Evolutionary conservation across 2,797 vertebrate species (phyloP).

Genomic region (Cygnus olor): DNA sequence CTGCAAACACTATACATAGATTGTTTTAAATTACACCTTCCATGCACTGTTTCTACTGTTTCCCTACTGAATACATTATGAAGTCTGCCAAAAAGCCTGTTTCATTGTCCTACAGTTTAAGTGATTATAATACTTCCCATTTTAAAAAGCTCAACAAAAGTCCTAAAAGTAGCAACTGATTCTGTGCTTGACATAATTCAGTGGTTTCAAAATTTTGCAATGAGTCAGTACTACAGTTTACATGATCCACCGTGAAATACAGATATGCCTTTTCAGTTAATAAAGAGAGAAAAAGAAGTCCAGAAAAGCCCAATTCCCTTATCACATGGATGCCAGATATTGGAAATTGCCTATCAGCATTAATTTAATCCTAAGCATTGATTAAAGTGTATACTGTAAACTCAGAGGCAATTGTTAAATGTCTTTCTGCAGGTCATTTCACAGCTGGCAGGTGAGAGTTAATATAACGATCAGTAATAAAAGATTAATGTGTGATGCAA

Average conservation of each 20-base stretch:
- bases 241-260: constrained; percentile 62
- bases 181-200: constrained; percentile 14
- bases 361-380: constrained; percentile 72
- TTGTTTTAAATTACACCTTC: constrained; percentile 33
- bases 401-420: constrained; percentile 60
- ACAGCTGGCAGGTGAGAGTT: constrained; percentile 70
- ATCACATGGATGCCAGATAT: constrained; percentile 64
- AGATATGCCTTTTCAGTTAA: constrained; percentile 16
- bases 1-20: background rate
- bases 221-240: constrained; percentile 12
- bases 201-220: constrained; percentile 10
- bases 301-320: constrained; percentile 65
- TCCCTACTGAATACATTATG: background rate
- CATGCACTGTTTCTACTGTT: constrained; percentile 5
- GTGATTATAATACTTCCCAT: background rate
- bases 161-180: constrained; percentile 8
- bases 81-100: constrained; percentile 30
- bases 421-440: constrained; percentile 70
- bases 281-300: constrained; percentile 22
- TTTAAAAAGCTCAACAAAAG: constrained; percentile 12
- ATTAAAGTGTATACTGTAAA: constrained; percentile 71
- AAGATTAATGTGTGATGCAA: constrained; percentile 62
- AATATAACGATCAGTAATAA: constrained; percentile 71
- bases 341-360: constrained; percentile 75
- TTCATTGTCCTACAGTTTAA: constrained; percentile 23